Conservation (phyloP, 2,113 vertebrate species). For the Tretioscincus oriximinensis region DNA sequence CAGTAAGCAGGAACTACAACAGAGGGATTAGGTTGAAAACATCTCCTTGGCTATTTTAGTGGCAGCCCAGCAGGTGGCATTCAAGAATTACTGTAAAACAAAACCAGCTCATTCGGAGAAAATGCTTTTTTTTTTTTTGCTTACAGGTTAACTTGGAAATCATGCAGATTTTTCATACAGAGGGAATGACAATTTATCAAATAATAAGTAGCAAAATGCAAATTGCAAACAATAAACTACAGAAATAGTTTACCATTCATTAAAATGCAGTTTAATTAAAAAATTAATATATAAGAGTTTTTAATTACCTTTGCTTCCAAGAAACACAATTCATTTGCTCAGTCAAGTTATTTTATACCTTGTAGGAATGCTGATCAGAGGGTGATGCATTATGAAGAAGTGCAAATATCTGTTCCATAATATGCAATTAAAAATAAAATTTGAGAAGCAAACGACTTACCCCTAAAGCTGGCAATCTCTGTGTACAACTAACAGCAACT, state of each 20-base stretch:
- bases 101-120: neutral
- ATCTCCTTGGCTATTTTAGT: slow-evolving; percentile 27
- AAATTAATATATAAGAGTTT: neutral
- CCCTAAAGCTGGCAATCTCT: slow-evolving; percentile 89
- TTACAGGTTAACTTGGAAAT: slow-evolving; percentile 13
- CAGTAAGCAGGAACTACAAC: neutral
- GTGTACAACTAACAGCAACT: slow-evolving; percentile 91
- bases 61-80: slow-evolving; percentile 61
- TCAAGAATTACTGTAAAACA: slow-evolving; percentile 50
- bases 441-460: slow-evolving; percentile 68
- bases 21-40: neutral
- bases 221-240: neutral
- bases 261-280: neutral
- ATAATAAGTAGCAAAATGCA: neutral
- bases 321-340: neutral
- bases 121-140: neutral
- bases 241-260: neutral
- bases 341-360: neutral
- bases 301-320: neutral
- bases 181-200: neutral
- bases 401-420: neutral
- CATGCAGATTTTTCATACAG: neutral
- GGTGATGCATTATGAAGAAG: neutral
- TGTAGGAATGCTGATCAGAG: neutral
- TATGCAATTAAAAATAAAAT: neutral